Percentiles rank a stretch among this genome's conserved stretches.
Evolutionary conservation across 2,113 vertebrate genomes (phyloP).

Genomic region (Saguinus imperator): DNA sequence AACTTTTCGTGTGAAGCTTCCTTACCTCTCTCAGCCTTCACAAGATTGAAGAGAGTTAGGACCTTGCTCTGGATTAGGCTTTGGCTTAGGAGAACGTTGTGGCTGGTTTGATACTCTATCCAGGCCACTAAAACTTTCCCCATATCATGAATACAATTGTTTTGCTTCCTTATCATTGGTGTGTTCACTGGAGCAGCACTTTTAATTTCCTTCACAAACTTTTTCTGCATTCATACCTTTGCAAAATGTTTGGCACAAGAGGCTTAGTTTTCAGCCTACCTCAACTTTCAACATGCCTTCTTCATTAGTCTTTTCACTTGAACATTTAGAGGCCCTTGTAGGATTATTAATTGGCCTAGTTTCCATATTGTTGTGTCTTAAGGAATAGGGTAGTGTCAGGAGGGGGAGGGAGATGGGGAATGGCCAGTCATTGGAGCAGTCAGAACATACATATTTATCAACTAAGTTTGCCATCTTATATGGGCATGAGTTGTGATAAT

Average conservation of each 20-base stretch:
- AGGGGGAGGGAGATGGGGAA: background rate
- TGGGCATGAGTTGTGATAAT: background rate
- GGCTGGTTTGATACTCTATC: background rate
- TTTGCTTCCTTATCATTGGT: background rate
- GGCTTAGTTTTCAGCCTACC: background rate
- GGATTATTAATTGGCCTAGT: background rate
- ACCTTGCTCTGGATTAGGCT: background rate
- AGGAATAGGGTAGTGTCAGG: background rate
- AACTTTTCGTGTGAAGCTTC: background rate
- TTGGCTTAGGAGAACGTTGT: background rate
- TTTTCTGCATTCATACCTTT: background rate
- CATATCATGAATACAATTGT: background rate
- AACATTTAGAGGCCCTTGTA: background rate
- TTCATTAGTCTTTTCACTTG: background rate
- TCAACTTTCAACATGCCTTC: background rate
- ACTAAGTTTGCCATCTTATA: background rate
- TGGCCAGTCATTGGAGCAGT: background rate
- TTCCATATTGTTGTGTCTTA: background rate
- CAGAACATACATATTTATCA: background rate
- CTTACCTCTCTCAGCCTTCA: background rate
- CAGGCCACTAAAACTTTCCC: background rate
- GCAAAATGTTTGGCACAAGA: background rate
- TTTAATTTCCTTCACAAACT: background rate
- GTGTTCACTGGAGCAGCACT: background rate
- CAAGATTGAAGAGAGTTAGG: background rate